A percentile compares a stretch with the other conserved stretches of the same genome.
phyloP scores from a whole-genome alignment of 2,888 invertebrate genomes.

The Cylloceria caligata region DNA sequence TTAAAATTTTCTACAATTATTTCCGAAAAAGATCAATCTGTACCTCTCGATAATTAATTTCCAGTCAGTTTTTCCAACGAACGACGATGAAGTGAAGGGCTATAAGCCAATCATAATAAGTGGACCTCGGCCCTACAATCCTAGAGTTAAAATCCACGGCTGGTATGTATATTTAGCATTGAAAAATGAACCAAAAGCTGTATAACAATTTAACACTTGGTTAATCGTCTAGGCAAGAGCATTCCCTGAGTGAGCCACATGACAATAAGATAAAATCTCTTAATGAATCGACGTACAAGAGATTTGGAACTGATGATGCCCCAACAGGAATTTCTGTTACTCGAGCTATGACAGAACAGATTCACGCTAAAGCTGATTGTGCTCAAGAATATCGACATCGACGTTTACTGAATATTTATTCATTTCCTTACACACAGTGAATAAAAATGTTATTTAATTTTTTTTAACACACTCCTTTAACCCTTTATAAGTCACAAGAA shows the following conservation, averaged over 20 bases:
- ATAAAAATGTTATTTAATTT: constrained; percentile 2
- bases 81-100: constrained; percentile 63
- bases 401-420: constrained; percentile 67
- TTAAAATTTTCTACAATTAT: background rate
- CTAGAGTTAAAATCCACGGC: constrained; percentile 76
- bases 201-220: background rate
- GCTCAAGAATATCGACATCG: constrained; percentile 23
- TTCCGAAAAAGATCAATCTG: background rate
- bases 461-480: no score
- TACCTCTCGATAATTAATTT: constrained; percentile 35
- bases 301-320: constrained; percentile 68
- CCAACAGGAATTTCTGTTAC: constrained; percentile 73
- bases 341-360: constrained; percentile 71
- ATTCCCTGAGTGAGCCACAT: constrained; percentile 70
- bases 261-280: constrained; percentile 72
- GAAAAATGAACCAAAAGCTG: background rate
- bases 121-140: constrained; percentile 69
- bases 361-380: constrained; percentile 69
- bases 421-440: constrained; percentile 70
- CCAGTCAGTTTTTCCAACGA: constrained; percentile 70
- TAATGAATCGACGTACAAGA: constrained; percentile 71
- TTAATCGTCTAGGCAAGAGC: constrained; percentile 71
- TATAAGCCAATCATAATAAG: constrained; percentile 64
- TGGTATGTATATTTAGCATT: constrained; percentile 70
- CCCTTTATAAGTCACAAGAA: no score